Evolutionary conservation across 2,113 vertebrate species (phyloP), one percentile per base, ranked within the genome.

Genomic region (Heterochromis multidens): DNA sequence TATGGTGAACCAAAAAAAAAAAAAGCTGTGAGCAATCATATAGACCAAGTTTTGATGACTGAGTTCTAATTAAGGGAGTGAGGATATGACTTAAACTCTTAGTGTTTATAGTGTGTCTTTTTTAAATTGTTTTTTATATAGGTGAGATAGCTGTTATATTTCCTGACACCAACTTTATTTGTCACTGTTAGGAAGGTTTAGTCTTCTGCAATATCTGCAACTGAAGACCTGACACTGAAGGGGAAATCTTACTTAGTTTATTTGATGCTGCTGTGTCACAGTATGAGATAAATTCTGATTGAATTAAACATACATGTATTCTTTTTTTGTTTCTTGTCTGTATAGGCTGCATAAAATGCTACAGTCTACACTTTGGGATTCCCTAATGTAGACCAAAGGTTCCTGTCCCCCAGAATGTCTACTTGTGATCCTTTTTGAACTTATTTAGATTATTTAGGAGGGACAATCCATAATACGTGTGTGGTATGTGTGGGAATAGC

Each of bases 361-460:
- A 16, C 62, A 67, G 12, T 43, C 35, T 19, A 70, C 0, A 70
- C 16, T 17, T 46, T 49, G 23, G 0, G 0, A 2, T 2, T 27
- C 8, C 14, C 49, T 23, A 46, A 27, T 19, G 46, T 70, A 0
- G 10, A 72, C 46, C 40, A 72, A 72, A 49, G 19, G 25, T 49
- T 27, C 1, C 9, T 43, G 25, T 49, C 46, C 25, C 23, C 40
- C 40, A 49, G 19, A 29, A 29, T 49, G 1, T 12, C 16, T 49
- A 49, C 65, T 2, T 21, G 40, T 23, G 27, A 27, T 0, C 23
- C 7, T 17, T 67, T 67, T 37, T 43, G 14, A 17, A 43, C 33
- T 46, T 37, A 0, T 33, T 35, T 0, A 16, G 13, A 40, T 43
- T 43, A 19, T 46, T 70, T 1, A 46, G 1, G 21, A 49, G 0